These are phyloP conservation scores for Drusus annulatus DNA, from an alignment of 1,140 invertebrate genomes.

Conservation along the genomic window DNA sequence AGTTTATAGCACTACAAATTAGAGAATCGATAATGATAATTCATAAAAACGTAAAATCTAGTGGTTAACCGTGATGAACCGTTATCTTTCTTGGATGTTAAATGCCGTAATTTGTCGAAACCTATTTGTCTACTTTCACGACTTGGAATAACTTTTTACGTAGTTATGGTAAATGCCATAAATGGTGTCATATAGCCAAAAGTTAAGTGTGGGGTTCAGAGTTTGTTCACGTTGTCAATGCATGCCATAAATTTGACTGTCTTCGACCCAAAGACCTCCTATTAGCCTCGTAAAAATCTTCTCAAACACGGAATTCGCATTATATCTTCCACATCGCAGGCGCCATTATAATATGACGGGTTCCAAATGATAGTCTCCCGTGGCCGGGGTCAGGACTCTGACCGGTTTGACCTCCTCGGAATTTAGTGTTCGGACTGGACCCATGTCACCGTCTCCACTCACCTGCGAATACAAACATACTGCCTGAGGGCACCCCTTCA, in stretches of 20 bases:
- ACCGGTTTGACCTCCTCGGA: constrained; percentile 29
- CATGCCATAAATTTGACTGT: constrained; percentile 3
- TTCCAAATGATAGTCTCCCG: not conserved
- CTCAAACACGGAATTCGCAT: constrained; percentile 31
- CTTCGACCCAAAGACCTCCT: constrained; percentile 16
- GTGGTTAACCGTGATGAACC: not conserved
- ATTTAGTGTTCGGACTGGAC: constrained; percentile 22
- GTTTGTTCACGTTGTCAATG: not conserved
- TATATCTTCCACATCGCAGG: constrained; percentile 11
- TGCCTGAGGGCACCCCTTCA: not conserved
- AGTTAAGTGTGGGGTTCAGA: not conserved
- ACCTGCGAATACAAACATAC: constrained; percentile 5
- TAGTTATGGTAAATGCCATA: not conserved
- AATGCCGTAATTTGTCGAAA: constrained; percentile 2
- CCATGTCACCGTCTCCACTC: constrained; percentile 11
- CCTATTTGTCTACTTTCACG: constrained; percentile 20
- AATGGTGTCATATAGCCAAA: constrained; percentile 15
- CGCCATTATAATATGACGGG: constrained; percentile 8
- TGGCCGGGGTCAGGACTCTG: constrained; percentile 29
- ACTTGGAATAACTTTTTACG: constrained; percentile 2
- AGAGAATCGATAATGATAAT: no score
- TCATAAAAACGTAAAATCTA: not conserved
- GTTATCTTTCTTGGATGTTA: constrained; percentile 2
- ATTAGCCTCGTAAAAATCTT: constrained; percentile 13
- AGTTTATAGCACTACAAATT: not conserved